These are phyloP conservation scores for Sceloporus undulatus DNA, from an alignment of 2,113 vertebrate species.

Conservation along the genomic window DNA sequence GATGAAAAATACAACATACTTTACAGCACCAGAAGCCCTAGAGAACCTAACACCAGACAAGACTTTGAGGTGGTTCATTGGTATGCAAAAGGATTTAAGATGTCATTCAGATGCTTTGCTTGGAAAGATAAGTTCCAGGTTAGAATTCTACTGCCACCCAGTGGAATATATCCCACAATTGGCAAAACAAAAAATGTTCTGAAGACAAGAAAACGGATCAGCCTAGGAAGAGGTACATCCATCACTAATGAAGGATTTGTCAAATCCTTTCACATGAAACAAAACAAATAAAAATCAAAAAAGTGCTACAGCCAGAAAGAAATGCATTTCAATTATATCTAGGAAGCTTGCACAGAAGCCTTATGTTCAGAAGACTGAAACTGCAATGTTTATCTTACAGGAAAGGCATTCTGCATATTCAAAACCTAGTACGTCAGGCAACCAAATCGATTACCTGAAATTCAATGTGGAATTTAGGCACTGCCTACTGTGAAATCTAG, in stretches of 20 bases:
- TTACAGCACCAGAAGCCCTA: background rate
- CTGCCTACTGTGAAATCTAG: background rate
- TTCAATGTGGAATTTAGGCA: background rate
- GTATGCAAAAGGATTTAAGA: constrained; percentile 55
- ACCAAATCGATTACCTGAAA: constrained; percentile 20
- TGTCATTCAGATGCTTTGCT: constrained; percentile 25
- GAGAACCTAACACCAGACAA: constrained; percentile 40
- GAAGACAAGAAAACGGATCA: background rate
- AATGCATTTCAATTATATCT: constrained; percentile 35
- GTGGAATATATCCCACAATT: constrained; percentile 50
- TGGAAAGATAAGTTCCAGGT: background rate
- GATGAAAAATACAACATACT: constrained; percentile 28
- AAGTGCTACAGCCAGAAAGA: background rate
- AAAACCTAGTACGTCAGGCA: background rate
- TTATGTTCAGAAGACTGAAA: background rate
- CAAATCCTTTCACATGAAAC: background rate
- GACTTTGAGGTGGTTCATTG: constrained; percentile 35
- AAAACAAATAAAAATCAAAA: constrained; percentile 17
- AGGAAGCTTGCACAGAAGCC: background rate
- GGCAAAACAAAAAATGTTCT: background rate
- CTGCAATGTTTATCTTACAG: background rate
- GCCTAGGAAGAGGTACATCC: background rate
- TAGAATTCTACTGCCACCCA: constrained; percentile 77
- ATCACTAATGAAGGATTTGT: background rate
- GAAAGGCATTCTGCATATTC: background rate